phyloP scores from a whole-genome alignment of 2,797 vertebrate species.

The Dendrocincla fuliginosa region DNA sequence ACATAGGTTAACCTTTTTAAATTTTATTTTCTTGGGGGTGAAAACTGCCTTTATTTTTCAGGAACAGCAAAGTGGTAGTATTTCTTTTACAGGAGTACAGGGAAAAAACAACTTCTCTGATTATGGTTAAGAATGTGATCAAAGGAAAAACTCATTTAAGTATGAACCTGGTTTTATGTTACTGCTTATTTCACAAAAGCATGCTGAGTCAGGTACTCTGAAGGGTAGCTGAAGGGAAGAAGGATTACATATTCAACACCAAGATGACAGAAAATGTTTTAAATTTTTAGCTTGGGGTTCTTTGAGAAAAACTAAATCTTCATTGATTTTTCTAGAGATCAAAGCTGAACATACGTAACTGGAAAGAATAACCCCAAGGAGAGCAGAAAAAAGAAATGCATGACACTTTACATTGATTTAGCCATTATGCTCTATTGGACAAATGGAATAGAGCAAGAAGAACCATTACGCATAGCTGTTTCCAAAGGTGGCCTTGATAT shows the following conservation, averaged over 20 bases:
- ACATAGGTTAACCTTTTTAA: not conserved
- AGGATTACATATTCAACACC: not conserved
- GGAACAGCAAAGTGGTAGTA: slow-evolving; percentile 1
- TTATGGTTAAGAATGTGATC: slow-evolving; percentile 1
- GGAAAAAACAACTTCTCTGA: not conserved
- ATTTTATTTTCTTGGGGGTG: not conserved
- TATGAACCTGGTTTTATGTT: not conserved
- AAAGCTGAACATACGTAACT: slow-evolving; percentile 14
- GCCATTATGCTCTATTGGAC: not conserved
- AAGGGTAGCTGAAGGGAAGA: not conserved
- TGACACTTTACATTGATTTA: slow-evolving; percentile 43
- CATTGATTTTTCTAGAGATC: slow-evolving; percentile 60
- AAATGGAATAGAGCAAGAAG: not conserved
- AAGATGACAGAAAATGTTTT: slow-evolving; percentile 40
- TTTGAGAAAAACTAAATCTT: slow-evolving; percentile 35
- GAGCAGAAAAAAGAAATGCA: slow-evolving; percentile 14
- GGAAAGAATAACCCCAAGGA: slow-evolving; percentile 26
- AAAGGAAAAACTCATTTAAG: not conserved
- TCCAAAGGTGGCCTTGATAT: slow-evolving; percentile 37
- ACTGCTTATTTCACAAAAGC: slow-evolving; percentile 2
- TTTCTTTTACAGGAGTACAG: not conserved
- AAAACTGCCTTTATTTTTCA: slow-evolving; percentile 8
- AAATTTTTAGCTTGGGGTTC: not conserved
- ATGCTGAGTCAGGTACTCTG: not conserved
- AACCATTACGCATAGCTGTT: slow-evolving; percentile 1